Base-by-base conservation (phyloP, 2,888 invertebrate genomes). In the Pachliopta kotzebuea region DNA sequence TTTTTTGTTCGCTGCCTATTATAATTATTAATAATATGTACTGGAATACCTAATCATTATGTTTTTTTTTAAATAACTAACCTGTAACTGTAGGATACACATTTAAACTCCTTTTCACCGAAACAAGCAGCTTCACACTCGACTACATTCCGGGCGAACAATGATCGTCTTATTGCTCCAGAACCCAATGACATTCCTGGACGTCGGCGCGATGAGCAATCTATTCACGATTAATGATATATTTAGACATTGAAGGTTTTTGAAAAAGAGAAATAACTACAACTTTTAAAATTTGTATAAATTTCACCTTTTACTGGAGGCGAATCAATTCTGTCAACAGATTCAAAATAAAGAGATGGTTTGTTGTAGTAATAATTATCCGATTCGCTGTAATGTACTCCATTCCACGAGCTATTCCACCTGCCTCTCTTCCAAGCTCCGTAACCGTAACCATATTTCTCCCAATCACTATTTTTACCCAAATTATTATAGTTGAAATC, bases 81-180 rank as follows among this genome's bases (percentile, higher is more conserved):
- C 95, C 95, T 93, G 77, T 93, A 96, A 69, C 96, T 96, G 71
- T 96, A 96, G 0, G 96, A 95, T 31, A 94, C 94, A 75, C 97
- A 97, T 74, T 91, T 90, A 76, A 96, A 96, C 66, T 94, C 94
- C 63, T 92, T 92, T 78, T 96, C 96, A 11, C 92, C 92, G 60
- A 94, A 94, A 79, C 97, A 97, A 11, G 96, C 92, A 0, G 93
- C 88, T 72, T 97, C 96, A 77, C 97, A 97, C 66, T 96, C 95
- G 21, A 95, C 94, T 17, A 96, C 93, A 20, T 94, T 94, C 1
- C 93, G 93, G 1, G 95, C 95, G 2, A 93, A 83, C 54, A 93
- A 90, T 0, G 95, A 93, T 63, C 95, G 92, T 61, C 94, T 92
- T 1, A 96, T 93, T 4, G 95, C 94, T 0, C 93, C 93, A 67